Conservation (phyloP, 2,113 vertebrate species). For the Numenius arquata region DNA sequence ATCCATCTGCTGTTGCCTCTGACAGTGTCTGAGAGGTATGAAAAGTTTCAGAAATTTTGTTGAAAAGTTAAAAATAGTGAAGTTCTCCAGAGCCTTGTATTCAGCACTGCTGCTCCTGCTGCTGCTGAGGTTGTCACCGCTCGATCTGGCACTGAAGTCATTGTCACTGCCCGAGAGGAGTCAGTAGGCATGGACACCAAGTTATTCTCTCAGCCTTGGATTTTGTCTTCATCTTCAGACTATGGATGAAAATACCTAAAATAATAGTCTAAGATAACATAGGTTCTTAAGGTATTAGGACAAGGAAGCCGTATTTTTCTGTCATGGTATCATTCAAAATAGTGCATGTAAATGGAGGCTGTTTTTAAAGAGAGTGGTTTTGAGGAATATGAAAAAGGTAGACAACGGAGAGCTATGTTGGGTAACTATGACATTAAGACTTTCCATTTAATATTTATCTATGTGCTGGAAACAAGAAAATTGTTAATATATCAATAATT, state of each 20-base stretch:
- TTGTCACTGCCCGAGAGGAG: not conserved
- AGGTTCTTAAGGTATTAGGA: not conserved
- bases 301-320: not conserved
- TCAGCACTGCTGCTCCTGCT: not conserved
- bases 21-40: not conserved
- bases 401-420: not conserved
- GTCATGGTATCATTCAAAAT: not conserved
- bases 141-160: not conserved
- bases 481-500: not conserved
- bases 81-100: not conserved
- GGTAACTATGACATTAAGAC: not conserved
- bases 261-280: not conserved
- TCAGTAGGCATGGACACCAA: rapidly evolving
- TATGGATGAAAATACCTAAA: not conserved
- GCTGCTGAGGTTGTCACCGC: not conserved
- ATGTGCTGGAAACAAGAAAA: not conserved
- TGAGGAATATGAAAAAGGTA: not conserved
- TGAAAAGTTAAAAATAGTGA: not conserved
- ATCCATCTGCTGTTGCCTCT: not conserved
- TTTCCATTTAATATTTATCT: not conserved
- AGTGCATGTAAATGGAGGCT: not conserved
- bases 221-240: not conserved
- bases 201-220: not conserved
- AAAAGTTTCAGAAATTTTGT: not conserved
- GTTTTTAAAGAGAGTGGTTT: not conserved